Conservation (phyloP, 1,140 invertebrate species). For the Hycleus phaleratus region DNA sequence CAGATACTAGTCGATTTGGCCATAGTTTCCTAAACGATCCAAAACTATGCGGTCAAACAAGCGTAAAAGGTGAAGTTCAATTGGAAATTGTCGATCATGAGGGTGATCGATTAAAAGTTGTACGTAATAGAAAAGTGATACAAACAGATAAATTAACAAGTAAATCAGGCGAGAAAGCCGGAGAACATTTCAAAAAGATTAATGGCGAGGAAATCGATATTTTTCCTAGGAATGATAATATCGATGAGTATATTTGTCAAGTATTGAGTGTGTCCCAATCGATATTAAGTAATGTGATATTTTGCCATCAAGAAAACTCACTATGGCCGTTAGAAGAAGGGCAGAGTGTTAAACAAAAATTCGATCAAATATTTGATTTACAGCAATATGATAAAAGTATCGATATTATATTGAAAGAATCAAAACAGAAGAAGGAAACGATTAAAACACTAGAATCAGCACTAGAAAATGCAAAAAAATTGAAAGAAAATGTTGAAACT, state of each 20-base stretch:
- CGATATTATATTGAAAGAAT: slow-evolving; percentile 67
- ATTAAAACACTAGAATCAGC: slow-evolving; percentile 35
- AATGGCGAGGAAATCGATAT: slow-evolving; percentile 2
- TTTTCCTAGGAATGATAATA: slow-evolving; percentile 61
- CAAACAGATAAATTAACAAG: slow-evolving; percentile 38
- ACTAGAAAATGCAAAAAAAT: slow-evolving; percentile 40
- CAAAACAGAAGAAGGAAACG: slow-evolving; percentile 51
- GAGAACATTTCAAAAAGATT: neutral
- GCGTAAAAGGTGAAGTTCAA: slow-evolving; percentile 55
- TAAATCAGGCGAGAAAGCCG: no score
- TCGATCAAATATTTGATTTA: slow-evolving; percentile 98
- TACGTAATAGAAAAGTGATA: slow-evolving; percentile 51
- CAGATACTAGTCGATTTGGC: slow-evolving; percentile 62
- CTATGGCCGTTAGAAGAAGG: slow-evolving; percentile 94
- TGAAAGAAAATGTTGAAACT: slow-evolving; percentile 49
- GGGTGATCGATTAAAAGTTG: slow-evolving; percentile 51
- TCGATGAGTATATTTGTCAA: slow-evolving; percentile 57
- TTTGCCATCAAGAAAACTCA: slow-evolving; percentile 98
- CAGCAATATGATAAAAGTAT: slow-evolving; percentile 89
- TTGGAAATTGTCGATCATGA: slow-evolving; percentile 56
- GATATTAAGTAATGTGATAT: slow-evolving; percentile 93
- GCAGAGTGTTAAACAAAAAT: slow-evolving; percentile 88
- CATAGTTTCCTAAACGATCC: slow-evolving; percentile 90
- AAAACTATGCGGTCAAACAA: slow-evolving; percentile 50
- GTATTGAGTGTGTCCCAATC: slow-evolving; percentile 85